Evolutionary conservation across 2,797 vertebrate species (phyloP).

Genomic region (Malacoraja senta): DNA sequence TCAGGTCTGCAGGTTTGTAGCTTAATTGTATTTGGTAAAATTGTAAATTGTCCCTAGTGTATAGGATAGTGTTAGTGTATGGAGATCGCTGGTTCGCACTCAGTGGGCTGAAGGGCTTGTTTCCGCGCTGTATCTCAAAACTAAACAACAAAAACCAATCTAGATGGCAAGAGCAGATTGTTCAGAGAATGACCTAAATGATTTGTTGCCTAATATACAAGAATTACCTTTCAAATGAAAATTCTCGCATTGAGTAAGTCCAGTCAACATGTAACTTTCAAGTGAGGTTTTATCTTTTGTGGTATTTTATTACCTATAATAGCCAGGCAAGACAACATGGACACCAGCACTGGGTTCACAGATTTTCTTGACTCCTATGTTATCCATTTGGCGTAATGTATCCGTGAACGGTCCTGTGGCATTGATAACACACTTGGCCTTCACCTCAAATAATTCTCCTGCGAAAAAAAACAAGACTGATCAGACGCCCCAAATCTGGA

Average conservation of each 20-base stretch:
- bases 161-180: neutral
- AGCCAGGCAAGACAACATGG: constrained; percentile 94
- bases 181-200: neutral
- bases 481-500: constrained; percentile 49
- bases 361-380: constrained; percentile 69
- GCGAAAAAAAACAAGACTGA: constrained; percentile 82
- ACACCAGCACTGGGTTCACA: constrained; percentile 93
- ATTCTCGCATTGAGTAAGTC: neutral
- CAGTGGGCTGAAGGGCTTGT: too few relatives aligned
- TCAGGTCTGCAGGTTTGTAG: too few relatives aligned
- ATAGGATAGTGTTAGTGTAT: too few relatives aligned
- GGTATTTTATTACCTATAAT: constrained; percentile 77
- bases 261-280: too few relatives aligned
- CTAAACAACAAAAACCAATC: neutral
- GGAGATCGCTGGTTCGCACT: too few relatives aligned
- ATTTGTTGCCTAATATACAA: neutral
- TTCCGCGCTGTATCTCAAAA: too few relatives aligned
- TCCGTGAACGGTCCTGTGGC: constrained; percentile 96
- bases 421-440: constrained; percentile 94
- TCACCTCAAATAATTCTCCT: constrained; percentile 88
- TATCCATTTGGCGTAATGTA: constrained; percentile 87
- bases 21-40: too few relatives aligned
- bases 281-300: neutral
- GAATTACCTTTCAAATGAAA: neutral
- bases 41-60: too few relatives aligned